Evolutionary conservation across 2,797 vertebrate genomes (phyloP), one percentile per base, ranked within the genome.

Genomic region (Hippoglossus hippoglossus): DNA sequence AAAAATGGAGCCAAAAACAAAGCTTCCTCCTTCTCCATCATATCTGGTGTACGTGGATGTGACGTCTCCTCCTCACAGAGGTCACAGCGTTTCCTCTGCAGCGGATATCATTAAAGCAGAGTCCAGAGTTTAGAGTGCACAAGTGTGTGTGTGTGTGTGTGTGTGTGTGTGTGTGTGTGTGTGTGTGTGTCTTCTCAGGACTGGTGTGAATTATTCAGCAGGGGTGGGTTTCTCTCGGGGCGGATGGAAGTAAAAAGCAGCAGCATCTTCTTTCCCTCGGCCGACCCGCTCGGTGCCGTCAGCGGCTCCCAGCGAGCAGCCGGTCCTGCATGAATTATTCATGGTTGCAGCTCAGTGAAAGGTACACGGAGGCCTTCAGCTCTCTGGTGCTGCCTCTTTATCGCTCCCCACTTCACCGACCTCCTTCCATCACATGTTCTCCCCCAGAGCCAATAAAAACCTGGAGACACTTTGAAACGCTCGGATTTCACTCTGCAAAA

Each of bases 121-220:
- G 52, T 52, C 53, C 44, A 12, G 75, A 60, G 63, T 77, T 59
- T 21, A 41, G 41, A 66, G 58, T 60, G 50, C 18, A 19, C 6
- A 18, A 13, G 41, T 41, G 39, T 39, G 36, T 39, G 36, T 39
- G 6, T 39, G 36, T 39, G 36, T 41, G 39, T 41, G 12, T 41
- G 39, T 16, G 39, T 41, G 39, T 41, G 39, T 41, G 39, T 41
- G 39, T 41, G 13, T 72, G 72, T 73, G 63, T 63, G 62, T 74
- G 68, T 62, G 54, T 74, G 73, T 63, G 71, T 60, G 51, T 57
- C 51, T 70, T 72, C 77, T 69, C 41, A 26, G 71, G 57, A 47
- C 36, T 59, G 55, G n/a, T 64, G 28, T 92, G 58, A 92, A 94
- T 92, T 86, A 93, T 94, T 94, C 80, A 92, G 75, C 56, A 75